Evolutionary conservation across 2,888 invertebrate species (phyloP), one percentile per base, ranked within the genome.

Genomic region (Coleophora flavipennella): DNA sequence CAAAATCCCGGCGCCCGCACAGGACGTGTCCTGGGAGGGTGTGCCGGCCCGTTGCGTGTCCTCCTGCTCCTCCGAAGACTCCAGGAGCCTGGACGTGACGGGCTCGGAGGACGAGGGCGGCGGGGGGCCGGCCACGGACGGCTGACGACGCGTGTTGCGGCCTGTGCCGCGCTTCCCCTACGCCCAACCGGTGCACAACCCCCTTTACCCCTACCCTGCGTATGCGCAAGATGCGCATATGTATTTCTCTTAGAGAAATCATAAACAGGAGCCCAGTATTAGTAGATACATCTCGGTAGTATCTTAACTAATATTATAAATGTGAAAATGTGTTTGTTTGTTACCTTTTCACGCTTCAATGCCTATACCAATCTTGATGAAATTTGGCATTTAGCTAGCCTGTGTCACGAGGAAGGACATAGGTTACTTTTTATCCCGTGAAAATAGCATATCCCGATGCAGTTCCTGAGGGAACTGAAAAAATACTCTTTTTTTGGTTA

Each of bases 151-250:
- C 36, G 68, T 85, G 39, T 59, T 85, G 83, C 85, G 85, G 71
- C 85, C 85, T 0, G 85, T 85, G 75, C 85, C 85, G 71, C 81
- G 85, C 44, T 79, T 85, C 45, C 85, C 85, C 8, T 48, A 70
- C 32, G 67, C 71, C 32, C 53, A 65, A 27, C 63, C 68, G 25
- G 53, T 76, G 33, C 46, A 63, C 8, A 62, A 60, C 36, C 48
- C 60, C 2, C 39, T 76, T 1, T 77, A 77, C 44, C 58, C 64
- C 0, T 80, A 80, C 47, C 49, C 67, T 8, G 45, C 65, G 25
- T 83, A 83, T 39, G 63, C 61, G 10, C 70, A 68, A 25, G 79
- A 83, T 8, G 38, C 68, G 8, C 74, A 66, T 42, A 52, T 81
- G 51, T 83, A 75, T 45, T 81, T 80, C 49, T 76, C 79, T 29